phyloP scores from a whole-genome alignment of 2,113 vertebrate species.

The Paraplagusia blochii region DNA sequence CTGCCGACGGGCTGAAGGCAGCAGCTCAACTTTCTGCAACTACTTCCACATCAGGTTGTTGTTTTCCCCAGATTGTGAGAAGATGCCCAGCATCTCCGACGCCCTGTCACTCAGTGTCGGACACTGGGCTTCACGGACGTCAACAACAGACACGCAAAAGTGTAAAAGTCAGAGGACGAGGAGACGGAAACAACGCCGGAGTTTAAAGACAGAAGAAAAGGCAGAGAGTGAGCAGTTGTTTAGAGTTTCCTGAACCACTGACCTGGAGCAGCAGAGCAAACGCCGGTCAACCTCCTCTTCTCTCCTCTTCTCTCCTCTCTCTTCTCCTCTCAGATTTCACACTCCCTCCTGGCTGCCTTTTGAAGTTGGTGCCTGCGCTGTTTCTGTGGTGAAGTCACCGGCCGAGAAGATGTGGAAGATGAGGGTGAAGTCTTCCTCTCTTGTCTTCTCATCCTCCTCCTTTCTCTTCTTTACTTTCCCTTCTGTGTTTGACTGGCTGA shows the following conservation, averaged over 20 bases:
- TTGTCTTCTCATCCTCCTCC: constrained; percentile 12
- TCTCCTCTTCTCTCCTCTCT: constrained; percentile 46
- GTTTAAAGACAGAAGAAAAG: constrained; percentile 2
- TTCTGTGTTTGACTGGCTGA: constrained; percentile 37
- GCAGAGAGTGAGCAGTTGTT: constrained; percentile 17
- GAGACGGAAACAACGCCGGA: not conserved
- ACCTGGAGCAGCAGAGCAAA: constrained; percentile 53
- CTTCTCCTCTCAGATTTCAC: constrained; percentile 56
- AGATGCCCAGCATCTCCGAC: constrained; percentile 24
- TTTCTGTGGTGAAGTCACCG: constrained; percentile 31
- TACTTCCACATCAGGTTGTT: not conserved
- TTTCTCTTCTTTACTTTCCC: constrained; percentile 32
- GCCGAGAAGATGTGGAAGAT: constrained; percentile 46
- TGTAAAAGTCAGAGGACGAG: not conserved
- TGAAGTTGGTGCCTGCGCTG: constrained; percentile 49
- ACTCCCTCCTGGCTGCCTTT: constrained; percentile 44
- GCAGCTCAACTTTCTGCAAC: constrained; percentile 33
- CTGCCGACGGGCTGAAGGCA: not conserved
- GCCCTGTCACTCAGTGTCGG: not conserved
- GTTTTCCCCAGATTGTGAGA: constrained; percentile 1
- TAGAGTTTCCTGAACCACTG: constrained; percentile 41
- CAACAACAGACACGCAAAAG: not conserved
- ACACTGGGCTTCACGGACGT: not conserved
- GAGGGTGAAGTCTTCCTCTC: constrained; percentile 16
- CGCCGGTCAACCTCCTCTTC: constrained; percentile 38